These are phyloP conservation scores for Aphodius granarius DNA, from an alignment of 2,888 invertebrate species.

Conservation along the genomic window DNA sequence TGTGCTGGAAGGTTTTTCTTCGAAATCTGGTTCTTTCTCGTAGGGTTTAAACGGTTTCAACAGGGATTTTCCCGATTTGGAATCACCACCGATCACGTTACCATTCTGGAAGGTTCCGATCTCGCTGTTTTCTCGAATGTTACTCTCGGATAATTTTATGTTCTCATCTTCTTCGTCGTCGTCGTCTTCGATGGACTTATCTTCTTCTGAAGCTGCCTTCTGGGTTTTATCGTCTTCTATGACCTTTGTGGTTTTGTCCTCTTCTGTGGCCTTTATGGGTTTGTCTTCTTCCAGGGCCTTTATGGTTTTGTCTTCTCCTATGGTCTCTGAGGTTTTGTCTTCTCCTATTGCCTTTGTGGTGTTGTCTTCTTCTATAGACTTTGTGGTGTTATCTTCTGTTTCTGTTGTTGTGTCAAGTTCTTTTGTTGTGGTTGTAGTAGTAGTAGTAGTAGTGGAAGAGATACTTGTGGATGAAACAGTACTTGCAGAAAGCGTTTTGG, in stretches of 20 bases:
- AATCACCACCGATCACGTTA: conserved; percentile 31
- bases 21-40: conserved; percentile 10
- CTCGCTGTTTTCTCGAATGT: conserved; percentile 51
- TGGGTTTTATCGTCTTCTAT: neutral
- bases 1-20: conserved; percentile 25
- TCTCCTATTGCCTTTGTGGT: neutral
- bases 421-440: neutral
- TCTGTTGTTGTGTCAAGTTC: neutral
- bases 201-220: conserved; percentile 27
- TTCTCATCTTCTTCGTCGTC: conserved; percentile 47
- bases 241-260: neutral
- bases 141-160: conserved; percentile 53
- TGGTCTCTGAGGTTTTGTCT: neutral
- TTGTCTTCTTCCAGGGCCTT: neutral
- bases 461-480: conserved; percentile 1
- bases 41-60: conserved; percentile 13
- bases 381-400: neutral
- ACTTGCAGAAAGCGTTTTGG: neutral
- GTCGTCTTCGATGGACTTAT: conserved; percentile 33
- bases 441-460: neutral
- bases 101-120: conserved; percentile 37
- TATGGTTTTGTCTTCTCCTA: neutral
- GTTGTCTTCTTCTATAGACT: conserved; percentile 10
- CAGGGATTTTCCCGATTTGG: conserved; percentile 17
- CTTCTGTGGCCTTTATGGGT: neutral